Evolutionary conservation across 2,888 invertebrate species (phyloP).

Genomic region (Netelia fuscicornis): DNA sequence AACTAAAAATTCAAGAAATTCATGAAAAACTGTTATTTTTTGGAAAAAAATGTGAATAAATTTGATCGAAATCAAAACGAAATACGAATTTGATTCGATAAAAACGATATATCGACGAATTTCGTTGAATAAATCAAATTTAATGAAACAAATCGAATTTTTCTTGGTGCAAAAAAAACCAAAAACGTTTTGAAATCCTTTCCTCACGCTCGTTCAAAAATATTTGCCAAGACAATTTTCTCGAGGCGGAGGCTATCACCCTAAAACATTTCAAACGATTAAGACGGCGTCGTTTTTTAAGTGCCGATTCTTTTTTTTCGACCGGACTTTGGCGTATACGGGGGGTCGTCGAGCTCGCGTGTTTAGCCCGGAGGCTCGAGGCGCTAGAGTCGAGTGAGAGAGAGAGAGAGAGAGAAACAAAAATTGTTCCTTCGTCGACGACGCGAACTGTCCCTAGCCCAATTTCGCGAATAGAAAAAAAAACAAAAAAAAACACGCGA

Average conservation of each 20-base stretch:
- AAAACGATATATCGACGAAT: not conserved
- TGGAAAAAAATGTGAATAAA: not conserved
- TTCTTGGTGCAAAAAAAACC: too few relatives aligned
- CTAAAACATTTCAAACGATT: not conserved
- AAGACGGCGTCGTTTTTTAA: constrained; percentile 31
- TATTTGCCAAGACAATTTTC: too few relatives aligned
- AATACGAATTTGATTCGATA: not conserved
- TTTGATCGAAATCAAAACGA: not conserved
- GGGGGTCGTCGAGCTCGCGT: constrained; percentile 53
- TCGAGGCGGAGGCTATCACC: too few relatives aligned
- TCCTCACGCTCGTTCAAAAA: too few relatives aligned
- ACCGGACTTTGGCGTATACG: constrained; percentile 2
- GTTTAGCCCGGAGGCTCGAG: constrained; percentile 44
- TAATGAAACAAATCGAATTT: too few relatives aligned
- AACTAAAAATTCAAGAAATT: not conserved
- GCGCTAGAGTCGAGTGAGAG: constrained; percentile 1
- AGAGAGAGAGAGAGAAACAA: not conserved
- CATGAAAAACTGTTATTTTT: constrained; percentile 1
- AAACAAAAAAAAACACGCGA: not conserved
- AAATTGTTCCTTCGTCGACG: constrained; percentile 17
- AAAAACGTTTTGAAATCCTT: too few relatives aligned
- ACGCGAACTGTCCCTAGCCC: constrained; percentile 55
- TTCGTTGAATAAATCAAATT: not conserved
- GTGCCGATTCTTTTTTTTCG: constrained; percentile 8
- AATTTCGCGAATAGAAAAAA: constrained; percentile 47